Percentiles rank a stretch among this genome's conserved stretches.
Evolutionary conservation across 2,797 vertebrate species (phyloP).

Genomic region (Coluber constrictor): DNA sequence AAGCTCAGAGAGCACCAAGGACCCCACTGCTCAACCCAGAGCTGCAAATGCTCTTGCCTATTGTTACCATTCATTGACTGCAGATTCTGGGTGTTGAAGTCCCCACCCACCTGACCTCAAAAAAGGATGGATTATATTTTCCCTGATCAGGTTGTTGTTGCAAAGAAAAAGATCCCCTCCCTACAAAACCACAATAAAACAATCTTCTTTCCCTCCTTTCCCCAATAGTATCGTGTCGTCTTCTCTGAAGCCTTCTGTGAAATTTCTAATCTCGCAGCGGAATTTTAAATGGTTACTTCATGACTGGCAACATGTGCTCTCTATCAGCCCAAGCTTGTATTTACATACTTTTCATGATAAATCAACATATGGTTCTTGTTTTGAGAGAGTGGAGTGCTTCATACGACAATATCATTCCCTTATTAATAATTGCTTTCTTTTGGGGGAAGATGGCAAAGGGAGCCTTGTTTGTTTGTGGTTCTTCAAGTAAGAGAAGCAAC

Average conservation of each 20-base stretch:
- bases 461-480: slow-evolving; percentile 33
- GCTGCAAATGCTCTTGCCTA: background rate
- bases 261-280: slow-evolving; percentile 54
- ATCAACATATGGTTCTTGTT: slow-evolving; percentile 60
- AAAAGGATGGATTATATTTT: background rate
- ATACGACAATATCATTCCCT: slow-evolving; percentile 31
- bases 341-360: slow-evolving; percentile 61
- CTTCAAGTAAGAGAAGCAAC: background rate
- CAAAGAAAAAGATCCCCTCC: background rate
- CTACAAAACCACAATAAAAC: background rate
- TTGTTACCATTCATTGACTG: background rate
- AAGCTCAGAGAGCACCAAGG: background rate
- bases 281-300: slow-evolving; percentile 56
- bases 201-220: slow-evolving; percentile 24
- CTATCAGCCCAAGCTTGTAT: slow-evolving; percentile 44
- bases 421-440: slow-evolving; percentile 18
- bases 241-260: slow-evolving; percentile 56
- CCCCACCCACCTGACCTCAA: background rate
- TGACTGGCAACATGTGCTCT: slow-evolving; percentile 54
- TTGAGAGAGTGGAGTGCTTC: slow-evolving; percentile 33
- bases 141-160: background rate
- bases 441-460: slow-evolving; percentile 35
- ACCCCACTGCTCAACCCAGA: background rate
- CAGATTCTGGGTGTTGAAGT: background rate
- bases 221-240: slow-evolving; percentile 48